Conservation (phyloP, 2,113 vertebrate species). For the Pteropus alecto region DNA sequence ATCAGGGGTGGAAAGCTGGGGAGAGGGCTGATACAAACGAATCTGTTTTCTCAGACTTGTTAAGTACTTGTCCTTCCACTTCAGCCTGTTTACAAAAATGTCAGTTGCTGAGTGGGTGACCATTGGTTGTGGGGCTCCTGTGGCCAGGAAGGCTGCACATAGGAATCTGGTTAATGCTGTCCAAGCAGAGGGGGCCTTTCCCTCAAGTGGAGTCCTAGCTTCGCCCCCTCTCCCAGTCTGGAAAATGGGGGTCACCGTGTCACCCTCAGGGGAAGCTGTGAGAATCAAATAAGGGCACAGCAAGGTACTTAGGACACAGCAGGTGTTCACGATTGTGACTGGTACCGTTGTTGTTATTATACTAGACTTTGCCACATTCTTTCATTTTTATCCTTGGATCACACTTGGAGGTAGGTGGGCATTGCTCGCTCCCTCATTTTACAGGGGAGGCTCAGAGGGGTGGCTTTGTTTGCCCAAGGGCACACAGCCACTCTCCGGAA, state of each 20-base stretch:
- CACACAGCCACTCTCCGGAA: background rate
- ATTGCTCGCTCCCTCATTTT: background rate
- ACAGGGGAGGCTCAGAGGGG: background rate
- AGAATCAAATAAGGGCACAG: background rate
- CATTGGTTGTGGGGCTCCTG: background rate
- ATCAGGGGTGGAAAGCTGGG: background rate
- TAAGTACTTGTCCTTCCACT: background rate
- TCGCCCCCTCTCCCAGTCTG: background rate
- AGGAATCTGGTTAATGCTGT: background rate
- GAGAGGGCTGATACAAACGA: background rate
- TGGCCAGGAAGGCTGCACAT: background rate
- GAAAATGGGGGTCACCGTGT: accelerated
- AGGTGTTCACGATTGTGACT: background rate
- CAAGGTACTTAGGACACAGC: background rate
- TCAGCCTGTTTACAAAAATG: background rate
- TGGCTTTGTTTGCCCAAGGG: background rate
- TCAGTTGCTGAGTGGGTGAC: no score
- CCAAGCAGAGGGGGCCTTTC: background rate
- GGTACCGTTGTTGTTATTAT: background rate
- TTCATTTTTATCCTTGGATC: background rate
- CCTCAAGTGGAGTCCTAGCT: background rate
- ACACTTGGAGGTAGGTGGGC: background rate
- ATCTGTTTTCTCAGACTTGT: background rate
- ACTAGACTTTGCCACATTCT: background rate
- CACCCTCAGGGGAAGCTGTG: accelerated